Conservation (phyloP, 2,797 vertebrate genomes). For the Chelon labrosus region DNA sequence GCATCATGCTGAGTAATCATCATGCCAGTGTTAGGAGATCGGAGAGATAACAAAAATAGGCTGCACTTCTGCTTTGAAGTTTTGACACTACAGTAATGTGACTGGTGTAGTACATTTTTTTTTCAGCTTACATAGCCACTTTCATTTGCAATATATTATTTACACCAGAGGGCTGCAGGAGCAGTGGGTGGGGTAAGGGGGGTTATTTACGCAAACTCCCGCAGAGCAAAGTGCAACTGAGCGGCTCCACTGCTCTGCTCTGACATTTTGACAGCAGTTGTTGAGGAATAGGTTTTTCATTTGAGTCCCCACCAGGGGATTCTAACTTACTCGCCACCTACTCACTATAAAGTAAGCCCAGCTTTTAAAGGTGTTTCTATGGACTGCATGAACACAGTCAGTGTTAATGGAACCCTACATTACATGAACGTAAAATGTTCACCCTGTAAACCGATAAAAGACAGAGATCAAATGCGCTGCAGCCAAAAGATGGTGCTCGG, state of each 20-base stretch:
- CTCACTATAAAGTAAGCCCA: neutral
- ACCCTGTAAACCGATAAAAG: neutral
- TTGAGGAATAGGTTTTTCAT: neutral
- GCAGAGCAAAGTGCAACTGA: constrained; percentile 5
- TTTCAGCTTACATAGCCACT: neutral
- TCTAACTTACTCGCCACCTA: neutral
- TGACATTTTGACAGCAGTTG: constrained; percentile 16
- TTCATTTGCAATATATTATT: constrained; percentile 1
- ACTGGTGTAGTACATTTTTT: neutral
- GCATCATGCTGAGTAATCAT: neutral
- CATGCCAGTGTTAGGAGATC: neutral
- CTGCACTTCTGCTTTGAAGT: neutral
- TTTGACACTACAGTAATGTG: neutral
- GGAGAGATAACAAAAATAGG: neutral
- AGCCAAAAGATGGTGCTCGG: neutral
- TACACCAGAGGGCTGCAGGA: neutral
- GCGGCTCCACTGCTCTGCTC: neutral
- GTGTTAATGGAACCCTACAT: neutral
- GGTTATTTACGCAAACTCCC: constrained; percentile 8
- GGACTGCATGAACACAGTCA: neutral
- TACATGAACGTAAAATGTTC: too few species aligned
- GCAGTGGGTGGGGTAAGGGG: neutral
- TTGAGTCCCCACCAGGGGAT: neutral
- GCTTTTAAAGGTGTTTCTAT: neutral
- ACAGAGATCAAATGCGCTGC: neutral